phyloP scores from a whole-genome alignment of 1,140 invertebrate genomes.

The Ceratosolen fusciceps region DNA sequence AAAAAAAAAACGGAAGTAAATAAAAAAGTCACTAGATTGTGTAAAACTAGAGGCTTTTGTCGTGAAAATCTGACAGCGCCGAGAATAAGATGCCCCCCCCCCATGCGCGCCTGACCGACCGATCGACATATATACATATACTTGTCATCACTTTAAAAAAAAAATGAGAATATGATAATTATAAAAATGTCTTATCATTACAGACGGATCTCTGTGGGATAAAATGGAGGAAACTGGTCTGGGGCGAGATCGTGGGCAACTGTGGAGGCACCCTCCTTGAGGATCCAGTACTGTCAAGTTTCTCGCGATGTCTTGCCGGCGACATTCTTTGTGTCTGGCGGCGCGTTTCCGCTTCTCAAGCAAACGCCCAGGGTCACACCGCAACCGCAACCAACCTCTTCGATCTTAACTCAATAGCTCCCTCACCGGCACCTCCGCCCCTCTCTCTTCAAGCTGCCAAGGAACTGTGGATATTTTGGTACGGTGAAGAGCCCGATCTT shows the following conservation, averaged over 20 bases:
- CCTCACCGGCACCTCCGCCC: constrained; percentile 76
- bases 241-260: constrained; percentile 79
- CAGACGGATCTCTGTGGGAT: constrained; percentile 99
- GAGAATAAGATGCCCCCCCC: no score
- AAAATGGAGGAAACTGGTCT: constrained; percentile 96
- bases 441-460: constrained; percentile 86
- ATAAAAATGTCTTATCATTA: not conserved
- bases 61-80: no score
- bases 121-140: no score
- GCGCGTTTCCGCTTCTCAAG: constrained; percentile 77
- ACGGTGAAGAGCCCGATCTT: constrained; percentile 95
- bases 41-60: no score
- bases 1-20: no score
- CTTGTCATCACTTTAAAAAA: no score
- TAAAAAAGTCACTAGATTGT: no score
- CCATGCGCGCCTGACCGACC: no score
- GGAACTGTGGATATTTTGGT: constrained; percentile 99
- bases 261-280: constrained; percentile 80
- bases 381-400: constrained; percentile 76
- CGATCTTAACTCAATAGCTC: constrained; percentile 71
- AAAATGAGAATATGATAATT: no score
- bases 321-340: constrained; percentile 98
- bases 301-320: constrained; percentile 91
- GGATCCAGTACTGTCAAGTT: constrained; percentile 94
- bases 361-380: constrained; percentile 64